Evolutionary conservation across 2,113 vertebrate genomes (phyloP), one percentile per base, ranked within the genome.

Genomic region (Cnemophilus loriae): DNA sequence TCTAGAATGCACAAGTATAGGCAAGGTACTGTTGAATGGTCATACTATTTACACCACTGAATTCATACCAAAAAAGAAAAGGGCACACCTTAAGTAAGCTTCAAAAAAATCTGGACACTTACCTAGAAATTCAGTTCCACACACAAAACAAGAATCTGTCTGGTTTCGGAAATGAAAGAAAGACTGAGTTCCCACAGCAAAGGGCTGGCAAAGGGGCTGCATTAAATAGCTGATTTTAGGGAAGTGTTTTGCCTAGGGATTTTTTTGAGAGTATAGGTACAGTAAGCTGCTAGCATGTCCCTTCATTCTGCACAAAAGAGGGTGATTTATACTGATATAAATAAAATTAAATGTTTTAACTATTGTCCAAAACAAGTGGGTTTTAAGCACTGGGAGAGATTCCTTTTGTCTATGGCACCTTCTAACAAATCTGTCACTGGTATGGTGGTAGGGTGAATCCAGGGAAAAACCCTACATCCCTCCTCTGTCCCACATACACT

Each of bases 211-310:
- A 85, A 95, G 79, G 65, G 91, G 87, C 68, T 90, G 97, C 91
- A 94, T 97, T 98, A 98, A 98, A 97, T 98, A 98, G 97, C 87
- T 96, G 89, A 63, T 96, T 98, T 98, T 98, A 95, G 96, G 98
- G 98, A 98, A 98, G 98, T 98, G 64, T 93, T 87, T 84, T 65
- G 95, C 64, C 63, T 88, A 97, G 98, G 98, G 98, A 97, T 95
- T 97, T 98, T 97, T 97, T 95, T 84, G 59, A 93, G 68, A 87
- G 42, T 95, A 97, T 97, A 98, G 97, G 95, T 97, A 80, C 33
- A 87, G 71, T 63, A 96, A 95, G 96, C 70, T 87, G 93, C 74
- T 87, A 89, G 78, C 67, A 60, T 64, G 78, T 93, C 73, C 81
- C 76, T 91, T 77, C 20, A 90, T 86, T 86, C 75, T 81, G 41